Base-by-base conservation (phyloP, 2,113 vertebrate species). In the Pedionomus torquatus region DNA sequence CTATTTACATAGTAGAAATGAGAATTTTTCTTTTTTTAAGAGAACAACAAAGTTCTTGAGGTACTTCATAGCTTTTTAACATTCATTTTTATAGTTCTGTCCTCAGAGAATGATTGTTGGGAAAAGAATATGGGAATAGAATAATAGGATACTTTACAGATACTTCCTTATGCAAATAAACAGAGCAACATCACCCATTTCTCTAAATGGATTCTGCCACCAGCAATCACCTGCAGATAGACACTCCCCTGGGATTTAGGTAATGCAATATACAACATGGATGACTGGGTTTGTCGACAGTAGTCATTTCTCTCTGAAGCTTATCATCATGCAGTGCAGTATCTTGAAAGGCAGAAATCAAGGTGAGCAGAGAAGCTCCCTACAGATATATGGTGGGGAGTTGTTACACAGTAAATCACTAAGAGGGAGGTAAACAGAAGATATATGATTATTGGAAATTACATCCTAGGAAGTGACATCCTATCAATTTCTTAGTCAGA, bases 211-310 rank as follows among this genome's bases (percentile, higher is more conserved):
- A 57, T 93, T 92, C 46, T 96, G 60, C 83, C 87, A 87, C 83
- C 83, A 94, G 80, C 80, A 87, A 75, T 77, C 93, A 91, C 79
- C 93, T 71, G 93, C 75, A 71, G 8, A 26, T 7, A 92, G 91
- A 49, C 74, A 31, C 44, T 95, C 95, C 80, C 64, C 72, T 93
- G 87, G 74, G 97, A 80, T 78, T 82, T 35, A 26, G 95, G 72
- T 23, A 92, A 81, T 94, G 85, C 57, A 39, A 11, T 37, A 83
- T 65, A 33, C 77, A 83, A 94, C 93, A 95, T 77, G 96, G 93
- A 88, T 97, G 95, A 63, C 82, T 92, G 71, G 52, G 49, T 92
- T 95, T 94, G 60, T 88, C 6, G 19, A 93, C 95, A 91, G 75
- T 23, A 94, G 46, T 48, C 75, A 85, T 93, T 96, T 83, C 89